Evolutionary conservation across 2,113 vertebrate species (phyloP), one percentile per base, ranked within the genome.

Genomic region (Grammomys surdaster): DNA sequence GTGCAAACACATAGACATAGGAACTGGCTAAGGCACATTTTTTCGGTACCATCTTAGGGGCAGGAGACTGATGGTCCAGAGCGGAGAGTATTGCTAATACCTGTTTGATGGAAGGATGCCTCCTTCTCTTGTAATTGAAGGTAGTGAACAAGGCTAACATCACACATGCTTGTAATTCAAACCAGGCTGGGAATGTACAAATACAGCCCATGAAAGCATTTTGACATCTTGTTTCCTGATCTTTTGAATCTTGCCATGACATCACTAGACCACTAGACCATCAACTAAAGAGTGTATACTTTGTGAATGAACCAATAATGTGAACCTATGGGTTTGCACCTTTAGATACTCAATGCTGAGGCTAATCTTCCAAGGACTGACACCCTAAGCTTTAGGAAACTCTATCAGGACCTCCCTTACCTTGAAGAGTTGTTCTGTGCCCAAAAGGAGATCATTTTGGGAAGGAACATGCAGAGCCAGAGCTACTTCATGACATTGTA

Each of bases 301-400:
- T 51, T 65, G 56, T 91, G 48, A 85, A 19, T 77, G 63, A 70
- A 16, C 73, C 40, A 56, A 40, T 17, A 69, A 70, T 5, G 6
- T 5, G 16, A 80, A 95, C 43, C 14, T 86, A 80, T 22, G 54
- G 76, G 10, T 31, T 88, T 7, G 81, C n/a, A 80, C 5, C n/a
- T 76, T 88, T 73, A 84, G 88, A 72, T 40, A 40, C 40, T 78
- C 22, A 75, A 19, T 28, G 56, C 56, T 80, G 72, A 85, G 67
- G 48, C 31, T 46, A 36, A n/a, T 48, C 63, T 93, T 43, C 70
- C 2, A 11, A 33, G 24, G 28, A 22, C 12, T 13, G 31, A 48
- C 28, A 11, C 4, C 16, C 54, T 0, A 0, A 43, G 7, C 48
- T n/a, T 31, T 20, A 2, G 26, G 33, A 56, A 36, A 11, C 31